phyloP scores from a whole-genome alignment of 2,888 invertebrate genomes.

The Galerucella pusilla region DNA sequence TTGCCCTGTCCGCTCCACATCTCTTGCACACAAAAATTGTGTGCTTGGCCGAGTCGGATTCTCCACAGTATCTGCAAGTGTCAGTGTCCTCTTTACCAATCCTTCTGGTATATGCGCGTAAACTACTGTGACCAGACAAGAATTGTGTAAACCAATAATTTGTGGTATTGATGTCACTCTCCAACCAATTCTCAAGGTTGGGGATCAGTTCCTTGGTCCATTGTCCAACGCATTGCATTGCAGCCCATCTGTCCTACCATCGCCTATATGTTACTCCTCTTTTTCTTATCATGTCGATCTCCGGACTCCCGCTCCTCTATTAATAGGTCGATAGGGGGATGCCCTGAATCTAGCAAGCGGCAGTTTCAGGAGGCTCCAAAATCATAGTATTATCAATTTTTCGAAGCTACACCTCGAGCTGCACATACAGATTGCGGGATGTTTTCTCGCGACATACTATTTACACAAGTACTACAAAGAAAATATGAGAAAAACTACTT shows the following conservation, averaged over 20 bases:
- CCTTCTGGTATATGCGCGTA: background rate
- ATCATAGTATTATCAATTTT: too few species aligned
- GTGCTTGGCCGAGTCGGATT: background rate
- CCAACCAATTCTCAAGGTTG: background rate
- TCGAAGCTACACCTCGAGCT: too few species aligned
- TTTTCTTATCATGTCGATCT: background rate
- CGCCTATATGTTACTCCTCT: background rate
- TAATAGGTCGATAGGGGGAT: too few species aligned
- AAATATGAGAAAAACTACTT: too few species aligned
- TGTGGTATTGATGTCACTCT: background rate
- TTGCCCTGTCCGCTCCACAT: too few species aligned
- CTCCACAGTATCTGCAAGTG: background rate
- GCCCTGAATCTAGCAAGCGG: too few species aligned
- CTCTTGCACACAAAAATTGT: too few species aligned
- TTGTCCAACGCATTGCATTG: conserved; percentile 11
- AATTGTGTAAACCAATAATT: background rate
- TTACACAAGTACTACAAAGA: too few species aligned
- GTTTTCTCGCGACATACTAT: too few species aligned
- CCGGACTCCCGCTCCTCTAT: too few species aligned
- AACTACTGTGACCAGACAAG: background rate
- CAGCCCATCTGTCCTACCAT: conserved; percentile 20
- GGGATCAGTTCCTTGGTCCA: background rate
- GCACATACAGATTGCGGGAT: too few species aligned
- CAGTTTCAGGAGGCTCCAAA: too few species aligned
- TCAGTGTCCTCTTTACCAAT: background rate